These are phyloP conservation scores for Caenorhabditis becei DNA, from an alignment of 2,888 invertebrate genomes.

Conservation along the genomic window DNA sequence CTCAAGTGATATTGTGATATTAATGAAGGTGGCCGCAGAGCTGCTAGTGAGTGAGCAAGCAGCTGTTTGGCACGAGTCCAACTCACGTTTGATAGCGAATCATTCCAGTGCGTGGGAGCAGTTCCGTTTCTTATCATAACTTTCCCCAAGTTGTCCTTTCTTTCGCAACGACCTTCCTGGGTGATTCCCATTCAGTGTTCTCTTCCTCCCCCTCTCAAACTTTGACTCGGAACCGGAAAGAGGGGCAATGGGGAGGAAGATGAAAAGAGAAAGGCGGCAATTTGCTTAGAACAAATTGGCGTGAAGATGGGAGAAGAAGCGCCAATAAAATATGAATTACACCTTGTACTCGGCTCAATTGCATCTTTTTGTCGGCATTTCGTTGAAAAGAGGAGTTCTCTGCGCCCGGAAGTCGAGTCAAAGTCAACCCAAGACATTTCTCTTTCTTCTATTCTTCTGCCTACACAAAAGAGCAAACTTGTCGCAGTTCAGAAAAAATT, in stretches of 20 bases:
- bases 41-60: constrained; percentile 41
- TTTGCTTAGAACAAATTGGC: constrained; percentile 40
- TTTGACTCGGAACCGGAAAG: constrained; percentile 1
- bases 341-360: constrained; percentile 51
- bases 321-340: constrained; percentile 61
- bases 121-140: constrained; percentile 46
- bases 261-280: constrained; percentile 17
- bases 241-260: not conserved
- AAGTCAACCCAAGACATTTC: constrained; percentile 8
- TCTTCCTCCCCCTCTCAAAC: no score
- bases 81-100: constrained; percentile 27
- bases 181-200: not conserved
- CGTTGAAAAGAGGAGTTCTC: constrained; percentile 23
- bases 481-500: constrained; percentile 4
- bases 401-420: constrained; percentile 32
- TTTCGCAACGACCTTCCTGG: constrained; percentile 10
- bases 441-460: constrained; percentile 5
- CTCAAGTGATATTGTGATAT: constrained; percentile 55
- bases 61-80: constrained; percentile 60
- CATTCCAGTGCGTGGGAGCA: constrained; percentile 53
- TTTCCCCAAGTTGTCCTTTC: not conserved
- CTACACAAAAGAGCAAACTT: not conserved
- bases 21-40: constrained; percentile 55
- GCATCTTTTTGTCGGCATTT: constrained; percentile 54
- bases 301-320: constrained; percentile 27